phyloP scores from a whole-genome alignment of 30 jellyfish, hydroid and myxozoan genomes.

The Calvadosia cruxmelitensis region DNA sequence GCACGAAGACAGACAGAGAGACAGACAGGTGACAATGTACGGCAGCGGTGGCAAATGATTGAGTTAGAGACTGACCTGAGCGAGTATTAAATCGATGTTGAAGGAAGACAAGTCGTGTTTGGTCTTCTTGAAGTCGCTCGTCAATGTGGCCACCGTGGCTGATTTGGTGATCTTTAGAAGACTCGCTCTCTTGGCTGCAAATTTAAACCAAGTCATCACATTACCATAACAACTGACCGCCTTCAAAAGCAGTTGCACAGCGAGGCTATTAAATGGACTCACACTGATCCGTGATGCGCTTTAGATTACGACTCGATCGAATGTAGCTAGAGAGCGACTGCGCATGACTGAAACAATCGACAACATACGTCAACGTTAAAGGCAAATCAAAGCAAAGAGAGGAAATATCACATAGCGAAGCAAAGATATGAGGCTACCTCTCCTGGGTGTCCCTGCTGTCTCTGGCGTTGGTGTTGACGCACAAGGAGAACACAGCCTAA shows the following conservation, averaged over 20 bases:
- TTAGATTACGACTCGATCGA: neutral
- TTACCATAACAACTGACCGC: no score
- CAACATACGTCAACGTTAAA: no score
- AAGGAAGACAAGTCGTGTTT: neutral
- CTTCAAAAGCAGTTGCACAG: no score
- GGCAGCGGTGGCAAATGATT: no score
- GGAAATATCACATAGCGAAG: neutral
- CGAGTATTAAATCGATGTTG: neutral
- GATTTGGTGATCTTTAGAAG: neutral
- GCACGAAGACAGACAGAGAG: no score
- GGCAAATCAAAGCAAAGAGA: neutral
- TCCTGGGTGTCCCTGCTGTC: neutral
- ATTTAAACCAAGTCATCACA: no score
- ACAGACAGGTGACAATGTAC: no score
- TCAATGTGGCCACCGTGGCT: neutral
- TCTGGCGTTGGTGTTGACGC: neutral
- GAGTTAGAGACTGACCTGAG: no score
- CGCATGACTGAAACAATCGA: neutral
- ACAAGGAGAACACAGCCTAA: neutral
- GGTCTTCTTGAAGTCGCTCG: neutral
- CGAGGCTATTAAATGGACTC: no score
- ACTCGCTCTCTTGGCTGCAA: neutral
- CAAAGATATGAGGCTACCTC: neutral
- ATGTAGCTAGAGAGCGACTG: neutral
- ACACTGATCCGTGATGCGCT: neutral